phyloP scores from a whole-genome alignment of 2,888 invertebrate species.

The Microctonus brassicae region DNA sequence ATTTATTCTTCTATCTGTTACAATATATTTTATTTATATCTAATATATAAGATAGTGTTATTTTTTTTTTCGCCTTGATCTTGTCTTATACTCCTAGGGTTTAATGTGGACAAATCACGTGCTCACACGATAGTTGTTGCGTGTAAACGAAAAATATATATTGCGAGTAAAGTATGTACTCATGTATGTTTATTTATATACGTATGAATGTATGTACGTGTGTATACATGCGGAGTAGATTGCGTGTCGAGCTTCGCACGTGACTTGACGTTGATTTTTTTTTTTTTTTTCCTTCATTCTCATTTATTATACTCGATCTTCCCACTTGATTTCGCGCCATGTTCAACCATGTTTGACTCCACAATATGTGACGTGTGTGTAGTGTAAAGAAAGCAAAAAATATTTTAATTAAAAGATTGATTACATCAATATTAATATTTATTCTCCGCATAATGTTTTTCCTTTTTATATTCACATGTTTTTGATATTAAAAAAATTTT shows the following conservation, averaged over 20 bases:
- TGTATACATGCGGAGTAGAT: slow-evolving; percentile 4
- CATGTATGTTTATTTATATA: neutral
- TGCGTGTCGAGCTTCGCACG: neutral
- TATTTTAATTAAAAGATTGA: neutral
- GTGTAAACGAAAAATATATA: slow-evolving; percentile 5
- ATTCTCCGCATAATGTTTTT: neutral
- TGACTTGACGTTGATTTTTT: slow-evolving; percentile 8
- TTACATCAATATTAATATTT: neutral
- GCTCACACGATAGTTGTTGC: neutral
- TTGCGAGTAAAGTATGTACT: no score
- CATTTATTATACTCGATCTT: neutral
- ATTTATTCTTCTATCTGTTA: neutral
- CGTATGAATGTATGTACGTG: neutral
- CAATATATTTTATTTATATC: slow-evolving; percentile 9
- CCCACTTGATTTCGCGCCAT: neutral
- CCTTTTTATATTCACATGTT: neutral
- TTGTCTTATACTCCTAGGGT: slow-evolving; percentile 16
- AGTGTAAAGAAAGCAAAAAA: neutral
- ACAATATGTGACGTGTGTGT: neutral
- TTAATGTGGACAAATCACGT: slow-evolving; percentile 10
- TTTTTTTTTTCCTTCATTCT: neutral
- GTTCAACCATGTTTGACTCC: neutral
- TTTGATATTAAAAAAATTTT: neutral
- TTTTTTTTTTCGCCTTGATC: slow-evolving; percentile 24
- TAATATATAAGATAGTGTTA: no score